A percentile compares a stretch with the other conserved stretches of the same genome.
phyloP scores from a whole-genome alignment of 2,888 invertebrate species.

The Athetis lepigone region DNA sequence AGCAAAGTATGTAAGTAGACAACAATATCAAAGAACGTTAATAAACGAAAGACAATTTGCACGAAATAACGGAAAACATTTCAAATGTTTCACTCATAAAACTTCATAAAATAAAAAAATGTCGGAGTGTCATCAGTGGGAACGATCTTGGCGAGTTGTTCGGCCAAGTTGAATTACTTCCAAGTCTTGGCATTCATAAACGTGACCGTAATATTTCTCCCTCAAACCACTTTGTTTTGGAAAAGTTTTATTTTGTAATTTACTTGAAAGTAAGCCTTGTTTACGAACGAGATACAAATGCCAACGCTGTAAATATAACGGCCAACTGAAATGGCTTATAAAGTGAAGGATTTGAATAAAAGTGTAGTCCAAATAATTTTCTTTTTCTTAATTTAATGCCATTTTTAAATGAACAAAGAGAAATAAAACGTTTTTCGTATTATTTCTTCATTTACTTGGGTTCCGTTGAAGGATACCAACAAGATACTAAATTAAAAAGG shows the following conservation, averaged over 20 bases:
- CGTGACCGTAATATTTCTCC: constrained; percentile 77
- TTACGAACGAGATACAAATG: constrained; percentile 54
- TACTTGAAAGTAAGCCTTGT: constrained; percentile 64
- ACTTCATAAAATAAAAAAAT: constrained; percentile 68
- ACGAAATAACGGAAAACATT: constrained; percentile 58
- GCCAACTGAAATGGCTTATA: constrained; percentile 33
- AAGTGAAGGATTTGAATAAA: constrained; percentile 23
- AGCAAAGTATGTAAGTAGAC: constrained; percentile 28
- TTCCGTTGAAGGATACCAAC: too few species aligned
- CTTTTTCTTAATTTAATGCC: constrained; percentile 11
- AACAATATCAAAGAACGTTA: constrained; percentile 52
- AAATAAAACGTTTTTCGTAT: background rate
- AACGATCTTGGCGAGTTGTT: constrained; percentile 75
- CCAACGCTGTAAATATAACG: constrained; percentile 51
- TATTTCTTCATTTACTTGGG: background rate
- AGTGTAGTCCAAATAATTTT: background rate
- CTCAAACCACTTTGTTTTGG: constrained; percentile 71
- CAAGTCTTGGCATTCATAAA: constrained; percentile 73
- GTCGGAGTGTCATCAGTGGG: constrained; percentile 72
- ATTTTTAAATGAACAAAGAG: constrained; percentile 9
- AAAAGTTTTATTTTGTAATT: constrained; percentile 76
- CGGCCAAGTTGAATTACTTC: constrained; percentile 82
- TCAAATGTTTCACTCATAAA: constrained; percentile 62
- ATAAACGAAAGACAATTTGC: constrained; percentile 53
- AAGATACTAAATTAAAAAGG: too few species aligned